Base-by-base conservation (phyloP, 2,888 invertebrate genomes). In the Sicus ferrugineus region DNA sequence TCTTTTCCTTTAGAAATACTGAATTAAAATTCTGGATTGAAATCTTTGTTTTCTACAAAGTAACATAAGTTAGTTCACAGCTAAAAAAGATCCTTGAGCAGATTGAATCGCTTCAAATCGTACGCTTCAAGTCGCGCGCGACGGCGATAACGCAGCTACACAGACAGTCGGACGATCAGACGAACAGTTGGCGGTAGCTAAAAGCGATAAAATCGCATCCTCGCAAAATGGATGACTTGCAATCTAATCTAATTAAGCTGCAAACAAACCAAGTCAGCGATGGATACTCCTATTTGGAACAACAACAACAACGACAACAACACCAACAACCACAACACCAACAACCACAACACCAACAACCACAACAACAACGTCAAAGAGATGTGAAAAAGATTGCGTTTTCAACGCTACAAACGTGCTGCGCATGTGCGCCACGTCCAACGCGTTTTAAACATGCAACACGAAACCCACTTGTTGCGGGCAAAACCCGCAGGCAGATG, bases 191-290 rank as follows among this genome's bases (percentile, higher is more conserved):
- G 62, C 23, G 50, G 31, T 52, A 38, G 64, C 64, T 34, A 30
- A 11, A 54, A 58, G 48, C 48, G 67, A 67, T 67, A 67, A 67
- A 28, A 67, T 58, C 58, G 28, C 58, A 67, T 42, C 48, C 14
- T 5, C 46, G 42, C 67, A 46, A 62, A 68, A 68, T 68, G 63
- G 63, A 68, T 68, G 63, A 68, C 68, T 38, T 63, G 68, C 62
- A 68, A 68, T 68, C 70, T 68, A 71, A 71, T 65, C 52, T 59
- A 68, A 67, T 65, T 62, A 66, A 71, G 61, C 64, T 28, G 64
- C 38, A 26, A 38, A 42, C 34, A 59, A 21, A 21, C n/a, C n/a
- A n/a, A n/a, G n/a, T n/a, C n/a, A n/a, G 52, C 31, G 42, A 31
- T 46, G 64, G 54, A 62, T 62, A 46, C 46, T 62, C 62, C 23